Conservation (phyloP, 2,113 vertebrate species). For the Lepisosteus oculatus region DNA sequence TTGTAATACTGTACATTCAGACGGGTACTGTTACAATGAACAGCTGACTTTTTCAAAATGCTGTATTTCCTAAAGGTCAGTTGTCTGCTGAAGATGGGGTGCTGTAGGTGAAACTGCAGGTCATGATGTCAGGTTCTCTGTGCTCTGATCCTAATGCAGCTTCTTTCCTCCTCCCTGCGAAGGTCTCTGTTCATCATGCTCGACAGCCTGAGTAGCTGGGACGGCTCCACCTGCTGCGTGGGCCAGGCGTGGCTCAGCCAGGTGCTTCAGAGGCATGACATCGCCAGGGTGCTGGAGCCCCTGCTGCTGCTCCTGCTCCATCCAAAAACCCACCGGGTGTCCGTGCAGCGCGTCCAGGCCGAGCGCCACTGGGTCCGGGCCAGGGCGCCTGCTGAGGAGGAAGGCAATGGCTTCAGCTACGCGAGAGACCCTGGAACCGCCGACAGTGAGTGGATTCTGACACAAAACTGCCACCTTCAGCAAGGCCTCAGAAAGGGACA, state of each 20-base stretch:
- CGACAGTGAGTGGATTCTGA: constrained; percentile 65
- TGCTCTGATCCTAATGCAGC: background rate
- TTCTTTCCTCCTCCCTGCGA: constrained; percentile 9
- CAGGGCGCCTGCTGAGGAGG: constrained; percentile 55
- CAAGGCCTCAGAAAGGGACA: no score
- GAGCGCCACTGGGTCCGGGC: constrained; percentile 82
- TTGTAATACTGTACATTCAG: no score
- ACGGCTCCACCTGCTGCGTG: constrained; percentile 90
- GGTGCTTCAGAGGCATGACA: constrained; percentile 95
- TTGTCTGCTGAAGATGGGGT: no score
- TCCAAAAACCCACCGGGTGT: constrained; percentile 95
- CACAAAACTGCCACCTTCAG: no score
- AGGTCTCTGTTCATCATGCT: constrained; percentile 98
- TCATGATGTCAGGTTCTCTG: background rate
- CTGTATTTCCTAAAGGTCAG: no score
- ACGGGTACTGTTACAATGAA: no score
- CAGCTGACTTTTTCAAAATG: no score
- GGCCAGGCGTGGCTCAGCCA: constrained; percentile 96
- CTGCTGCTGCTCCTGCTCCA: constrained; percentile 90
- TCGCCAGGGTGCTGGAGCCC: constrained; percentile 92
- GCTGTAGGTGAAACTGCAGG: no score
- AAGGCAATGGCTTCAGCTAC: constrained; percentile 52
- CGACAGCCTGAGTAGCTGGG: constrained; percentile 91
- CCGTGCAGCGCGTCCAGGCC: constrained; percentile 91
- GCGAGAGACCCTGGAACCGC: constrained; percentile 44